These are phyloP conservation scores for Kradibia gibbosae DNA, from an alignment of 1,140 invertebrate genomes.

Conservation along the genomic window DNA sequence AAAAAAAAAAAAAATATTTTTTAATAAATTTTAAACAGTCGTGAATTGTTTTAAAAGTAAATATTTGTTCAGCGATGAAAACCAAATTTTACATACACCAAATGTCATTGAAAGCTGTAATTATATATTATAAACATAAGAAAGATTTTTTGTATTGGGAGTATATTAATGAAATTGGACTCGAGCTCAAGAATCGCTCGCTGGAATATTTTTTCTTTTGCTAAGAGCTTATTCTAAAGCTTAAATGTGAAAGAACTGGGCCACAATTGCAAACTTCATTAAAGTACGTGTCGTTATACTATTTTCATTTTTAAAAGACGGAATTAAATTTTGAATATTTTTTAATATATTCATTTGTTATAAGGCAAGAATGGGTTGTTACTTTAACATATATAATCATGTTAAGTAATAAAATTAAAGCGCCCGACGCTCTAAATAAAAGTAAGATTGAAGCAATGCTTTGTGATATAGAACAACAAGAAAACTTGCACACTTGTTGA, in stretches of 20 bases:
- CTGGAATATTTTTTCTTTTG: conserved; percentile 33
- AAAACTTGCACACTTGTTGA: conserved; percentile 32
- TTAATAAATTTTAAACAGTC: not conserved
- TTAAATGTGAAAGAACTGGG: conserved; percentile 1
- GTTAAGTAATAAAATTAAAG: conserved; percentile 31
- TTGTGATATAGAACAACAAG: conserved; percentile 48
- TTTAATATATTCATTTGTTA: conserved; percentile 37
- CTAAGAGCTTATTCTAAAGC: not conserved
- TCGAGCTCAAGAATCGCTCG: conserved; percentile 25
- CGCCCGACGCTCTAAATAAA: conserved; percentile 29
- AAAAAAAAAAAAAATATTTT: not conserved
- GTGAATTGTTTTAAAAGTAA: conserved; percentile 33
- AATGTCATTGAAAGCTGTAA: conserved; percentile 21
- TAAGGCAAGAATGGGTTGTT: conserved; percentile 36
- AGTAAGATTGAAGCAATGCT: conserved; percentile 40
- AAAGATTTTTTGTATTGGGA: conserved; percentile 24
- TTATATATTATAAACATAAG: not conserved
- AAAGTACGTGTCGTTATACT: conserved; percentile 11
- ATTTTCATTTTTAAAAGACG: conserved; percentile 6
- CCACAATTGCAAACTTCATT: conserved; percentile 13
- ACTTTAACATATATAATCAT: conserved; percentile 43
- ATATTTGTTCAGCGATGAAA: conserved; percentile 30
- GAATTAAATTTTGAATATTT: conserved; percentile 13
- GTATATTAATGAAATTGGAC: conserved; percentile 17
- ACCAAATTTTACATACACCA: not conserved